Base-by-base conservation (phyloP, 2,888 invertebrate genomes). In the Byasa hedistus region DNA sequence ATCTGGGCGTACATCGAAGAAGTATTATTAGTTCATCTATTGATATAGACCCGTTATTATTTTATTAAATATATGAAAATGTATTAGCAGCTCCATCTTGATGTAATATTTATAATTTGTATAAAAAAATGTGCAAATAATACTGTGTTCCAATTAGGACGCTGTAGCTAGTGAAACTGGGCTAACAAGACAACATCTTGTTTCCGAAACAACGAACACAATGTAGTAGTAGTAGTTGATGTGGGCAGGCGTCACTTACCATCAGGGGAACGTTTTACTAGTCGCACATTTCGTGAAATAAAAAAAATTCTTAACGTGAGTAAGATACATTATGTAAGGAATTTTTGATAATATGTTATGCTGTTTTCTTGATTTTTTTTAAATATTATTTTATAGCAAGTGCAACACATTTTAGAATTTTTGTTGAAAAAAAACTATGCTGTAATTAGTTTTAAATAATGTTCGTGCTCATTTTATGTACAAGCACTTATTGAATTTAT, bases 1-100 rank as follows among this genome's bases (percentile, higher is more conserved):
- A 27, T 19, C 60, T 60, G 60, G 36, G 39, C 21, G 52, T 54
- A 23, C 36, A n/a, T n/a, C 12, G 15, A n/a, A 36, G 32, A 48
- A 48, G 36, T 22, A 39, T 58, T 58, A 54, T 54, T 54, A 54
- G 23, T 23, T 54, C 7, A 23, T 54, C 19, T 48, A 48, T 48
- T 5, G n/a, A 48, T 19, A 48, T 48, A 48, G 48, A 3, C n/a
- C 19, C 19, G 21, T 22, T 58, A 58, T 39, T 58, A 39, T 58
- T 44, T 23, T 64, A 59, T 48, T 55, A 56, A n/a, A 24, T 36
- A n/a, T 36, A 57, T 44, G 32, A 63, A 57, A 48, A 48, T 48
- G 12, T n/a, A 48, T 12, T 3, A 48, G 7, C n/a, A 12, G 48
- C 48, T 48, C 2, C 19, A n/a, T n/a, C n/a, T 19, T 48, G 12